Evolutionary conservation across 2,113 vertebrate genomes (phyloP).

Genomic region (Lota lota): DNA sequence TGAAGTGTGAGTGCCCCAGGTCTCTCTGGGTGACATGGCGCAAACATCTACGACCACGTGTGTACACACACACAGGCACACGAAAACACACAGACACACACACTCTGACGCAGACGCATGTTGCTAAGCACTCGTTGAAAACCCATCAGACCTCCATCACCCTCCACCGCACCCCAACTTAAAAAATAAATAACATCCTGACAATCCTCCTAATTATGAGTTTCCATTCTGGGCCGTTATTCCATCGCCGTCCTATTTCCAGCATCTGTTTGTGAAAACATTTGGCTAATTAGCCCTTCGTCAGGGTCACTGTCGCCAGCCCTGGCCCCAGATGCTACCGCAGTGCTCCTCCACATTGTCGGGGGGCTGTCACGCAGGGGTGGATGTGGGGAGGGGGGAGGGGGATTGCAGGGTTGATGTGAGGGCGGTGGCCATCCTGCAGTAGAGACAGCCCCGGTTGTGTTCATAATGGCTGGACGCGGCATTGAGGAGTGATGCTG

Average conservation of each 20-base stretch:
- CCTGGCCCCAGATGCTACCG: constrained; percentile 37
- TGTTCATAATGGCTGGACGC: constrained; percentile 50
- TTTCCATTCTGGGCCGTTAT: not conserved
- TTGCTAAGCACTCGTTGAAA: too few species aligned
- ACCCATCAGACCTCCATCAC: too few species aligned
- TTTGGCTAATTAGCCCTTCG: constrained; percentile 53
- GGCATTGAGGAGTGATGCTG: constrained; percentile 62
- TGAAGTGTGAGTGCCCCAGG: too few species aligned
- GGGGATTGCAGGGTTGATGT: not conserved
- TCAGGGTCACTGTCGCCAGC: constrained; percentile 55
- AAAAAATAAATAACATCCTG: too few species aligned
- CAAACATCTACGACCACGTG: too few species aligned
- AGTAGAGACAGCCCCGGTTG: too few species aligned
- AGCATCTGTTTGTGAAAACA: not conserved
- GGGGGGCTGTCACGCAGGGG: constrained; percentile 18
- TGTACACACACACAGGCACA: too few species aligned
- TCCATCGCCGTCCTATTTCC: constrained; percentile 10
- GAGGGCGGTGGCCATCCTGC: too few species aligned
- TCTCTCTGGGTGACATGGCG: too few species aligned
- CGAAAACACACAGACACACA: too few species aligned
- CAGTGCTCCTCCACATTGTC: constrained; percentile 45
- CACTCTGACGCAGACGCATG: too few species aligned
- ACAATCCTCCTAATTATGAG: constrained; percentile 1
- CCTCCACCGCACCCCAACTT: too few species aligned
- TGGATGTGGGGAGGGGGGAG: constrained; percentile 38